These are phyloP conservation scores for Nanger granti DNA, from an alignment of 2,113 vertebrate species.

Conservation along the genomic window DNA sequence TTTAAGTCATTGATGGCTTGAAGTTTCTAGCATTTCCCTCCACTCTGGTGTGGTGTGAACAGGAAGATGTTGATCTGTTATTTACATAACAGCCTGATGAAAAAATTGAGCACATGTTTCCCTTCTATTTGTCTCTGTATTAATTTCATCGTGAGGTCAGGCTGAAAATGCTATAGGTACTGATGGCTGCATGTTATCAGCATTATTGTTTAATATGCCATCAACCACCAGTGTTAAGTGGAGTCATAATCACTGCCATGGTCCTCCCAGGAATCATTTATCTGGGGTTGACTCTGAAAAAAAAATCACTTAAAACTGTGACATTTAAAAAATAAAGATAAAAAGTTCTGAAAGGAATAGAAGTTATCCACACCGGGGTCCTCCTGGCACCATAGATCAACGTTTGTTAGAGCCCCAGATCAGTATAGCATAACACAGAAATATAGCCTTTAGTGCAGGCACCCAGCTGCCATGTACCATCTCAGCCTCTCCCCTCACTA, in stretches of 20 bases:
- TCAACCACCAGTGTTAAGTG: conserved; percentile 30
- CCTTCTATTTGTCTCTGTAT: conserved; percentile 60
- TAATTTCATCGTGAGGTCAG: conserved; percentile 22
- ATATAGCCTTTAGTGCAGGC: background rate
- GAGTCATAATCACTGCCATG: background rate
- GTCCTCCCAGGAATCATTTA: conserved; percentile 6
- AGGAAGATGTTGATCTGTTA: conserved; percentile 71
- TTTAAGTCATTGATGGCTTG: conserved; percentile 73
- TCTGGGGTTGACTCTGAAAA: background rate
- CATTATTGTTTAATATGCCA: conserved; percentile 40
- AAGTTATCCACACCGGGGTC: background rate
- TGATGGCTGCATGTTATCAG: background rate
- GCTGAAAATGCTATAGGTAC: conserved; percentile 9
- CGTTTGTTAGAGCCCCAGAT: background rate
- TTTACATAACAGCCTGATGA: conserved; percentile 48
- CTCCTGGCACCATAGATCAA: background rate
- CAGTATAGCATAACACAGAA: background rate
- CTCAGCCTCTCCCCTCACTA: background rate
- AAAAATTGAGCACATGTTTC: conserved; percentile 41
- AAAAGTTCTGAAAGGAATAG: conserved; percentile 8
- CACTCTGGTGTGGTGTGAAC: conserved; percentile 65
- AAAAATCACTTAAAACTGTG: background rate
- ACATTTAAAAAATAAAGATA: conserved; percentile 28
- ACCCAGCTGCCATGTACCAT: rapidly evolving
- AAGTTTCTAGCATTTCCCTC: conserved; percentile 64